Evolutionary conservation across 2,797 vertebrate genomes (phyloP).

Genomic region (Masticophis lateralis): DNA sequence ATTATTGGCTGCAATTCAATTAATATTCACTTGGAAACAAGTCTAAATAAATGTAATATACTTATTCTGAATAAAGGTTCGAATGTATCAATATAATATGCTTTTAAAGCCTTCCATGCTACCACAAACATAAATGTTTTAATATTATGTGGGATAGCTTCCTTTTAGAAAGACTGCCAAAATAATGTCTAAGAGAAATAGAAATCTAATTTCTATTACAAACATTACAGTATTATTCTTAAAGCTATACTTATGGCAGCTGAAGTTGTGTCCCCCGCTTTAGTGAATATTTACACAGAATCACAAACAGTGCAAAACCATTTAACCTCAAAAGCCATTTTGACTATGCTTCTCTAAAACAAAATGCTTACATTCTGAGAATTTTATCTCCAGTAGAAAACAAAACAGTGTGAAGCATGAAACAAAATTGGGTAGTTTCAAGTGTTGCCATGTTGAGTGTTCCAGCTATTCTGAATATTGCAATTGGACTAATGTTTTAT

Average conservation of each 20-base stretch:
- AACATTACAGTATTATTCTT: not conserved
- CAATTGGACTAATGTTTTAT: not conserved
- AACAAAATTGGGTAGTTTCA: not conserved
- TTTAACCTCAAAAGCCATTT: not conserved
- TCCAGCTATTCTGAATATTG: not conserved
- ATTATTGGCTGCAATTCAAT: not conserved
- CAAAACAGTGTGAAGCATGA: not conserved
- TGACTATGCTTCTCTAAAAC: not conserved
- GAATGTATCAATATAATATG: not conserved
- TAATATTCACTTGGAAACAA: not conserved
- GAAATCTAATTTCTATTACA: not conserved
- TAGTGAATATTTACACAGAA: not conserved
- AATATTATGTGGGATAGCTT: not conserved
- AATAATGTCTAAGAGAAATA: not conserved
- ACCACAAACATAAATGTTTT: not conserved
- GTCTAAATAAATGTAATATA: not conserved
- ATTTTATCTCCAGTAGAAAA: not conserved
- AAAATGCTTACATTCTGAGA: not conserved
- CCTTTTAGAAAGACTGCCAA: not conserved
- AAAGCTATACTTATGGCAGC: not conserved
- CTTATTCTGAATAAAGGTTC: not conserved
- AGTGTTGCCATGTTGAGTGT: not conserved
- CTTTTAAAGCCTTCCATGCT: not conserved
- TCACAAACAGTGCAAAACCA: not conserved
- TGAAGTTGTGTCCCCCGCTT: accelerated